A percentile compares a stretch with the other conserved stretches of the same genome.
phyloP scores from a whole-genome alignment of 2,888 invertebrate species.

The Temnothorax ravouxi region DNA sequence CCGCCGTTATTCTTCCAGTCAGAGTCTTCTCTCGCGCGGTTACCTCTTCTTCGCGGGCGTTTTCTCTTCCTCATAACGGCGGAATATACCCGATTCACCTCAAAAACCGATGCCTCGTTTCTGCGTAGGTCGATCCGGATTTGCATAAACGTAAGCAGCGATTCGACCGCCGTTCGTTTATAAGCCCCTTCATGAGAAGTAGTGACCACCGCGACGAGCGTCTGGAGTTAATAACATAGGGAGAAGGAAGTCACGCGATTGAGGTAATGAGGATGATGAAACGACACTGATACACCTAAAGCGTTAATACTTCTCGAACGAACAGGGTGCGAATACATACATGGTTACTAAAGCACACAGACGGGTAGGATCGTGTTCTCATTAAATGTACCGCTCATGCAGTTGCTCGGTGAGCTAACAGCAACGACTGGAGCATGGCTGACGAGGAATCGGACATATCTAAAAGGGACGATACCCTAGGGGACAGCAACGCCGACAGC shows the following conservation, averaged over 20 bases:
- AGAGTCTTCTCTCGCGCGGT: slow-evolving; percentile 54
- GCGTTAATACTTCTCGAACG: not conserved
- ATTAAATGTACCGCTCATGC: slow-evolving; percentile 26
- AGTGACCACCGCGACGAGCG: slow-evolving; percentile 68
- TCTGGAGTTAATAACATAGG: slow-evolving; percentile 59
- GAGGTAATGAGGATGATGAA: slow-evolving; percentile 32
- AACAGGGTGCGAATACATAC: not conserved
- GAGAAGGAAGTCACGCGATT: slow-evolving; percentile 41
- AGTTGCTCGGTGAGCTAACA: slow-evolving; percentile 27
- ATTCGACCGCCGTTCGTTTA: slow-evolving; percentile 26
- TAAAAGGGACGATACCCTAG: not conserved
- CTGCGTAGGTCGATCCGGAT: slow-evolving; percentile 74
- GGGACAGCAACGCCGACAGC: not conserved
- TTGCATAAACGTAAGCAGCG: slow-evolving; percentile 61
- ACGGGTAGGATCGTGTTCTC: not conserved
- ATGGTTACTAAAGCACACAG: slow-evolving; percentile 4
- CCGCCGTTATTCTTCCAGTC: slow-evolving; percentile 70
- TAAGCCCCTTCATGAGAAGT: slow-evolving; percentile 47
- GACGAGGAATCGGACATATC: slow-evolving; percentile 25
- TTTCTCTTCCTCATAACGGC: slow-evolving; percentile 60
- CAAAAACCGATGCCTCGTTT: slow-evolving; percentile 57
- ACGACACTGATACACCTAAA: slow-evolving; percentile 17
- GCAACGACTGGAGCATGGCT: slow-evolving; percentile 30
- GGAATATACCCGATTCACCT: slow-evolving; percentile 62
- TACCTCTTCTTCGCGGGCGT: not conserved